A percentile compares a stretch with the other conserved stretches of the same genome.
Evolutionary conservation across 2,888 invertebrate species (phyloP).

Genomic region (Griposia aprilina): DNA sequence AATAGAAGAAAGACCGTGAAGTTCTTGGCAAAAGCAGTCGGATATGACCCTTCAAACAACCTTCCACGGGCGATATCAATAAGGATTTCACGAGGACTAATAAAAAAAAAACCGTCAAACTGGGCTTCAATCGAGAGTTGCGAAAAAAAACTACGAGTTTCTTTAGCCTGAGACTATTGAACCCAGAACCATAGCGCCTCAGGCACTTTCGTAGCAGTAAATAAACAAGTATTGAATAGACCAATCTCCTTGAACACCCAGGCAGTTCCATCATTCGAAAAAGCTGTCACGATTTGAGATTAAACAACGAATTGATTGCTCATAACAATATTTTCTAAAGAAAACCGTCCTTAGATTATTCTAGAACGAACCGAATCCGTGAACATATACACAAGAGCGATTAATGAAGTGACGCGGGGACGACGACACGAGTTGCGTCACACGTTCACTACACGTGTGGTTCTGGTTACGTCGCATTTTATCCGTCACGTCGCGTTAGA

Average conservation of each 20-base stretch:
- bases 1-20: neutral
- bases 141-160: neutral
- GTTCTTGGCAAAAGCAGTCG: neutral
- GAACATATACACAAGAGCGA: conserved; percentile 20
- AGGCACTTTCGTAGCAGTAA: neutral
- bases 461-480: conserved; percentile 33
- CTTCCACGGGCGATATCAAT: neutral
- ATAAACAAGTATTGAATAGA: neutral
- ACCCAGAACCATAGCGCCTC: neutral
- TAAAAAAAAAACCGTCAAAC: neutral
- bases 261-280: conserved; percentile 11
- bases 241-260: neutral
- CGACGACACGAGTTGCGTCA: conserved; percentile 40
- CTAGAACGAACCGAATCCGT: conserved; percentile 39
- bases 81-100: neutral
- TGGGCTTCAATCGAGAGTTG: neutral
- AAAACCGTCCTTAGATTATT: conserved; percentile 28
- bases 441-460: conserved; percentile 39
- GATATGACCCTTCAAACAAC: neutral
- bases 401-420: conserved; percentile 47
- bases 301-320: conserved; percentile 9
- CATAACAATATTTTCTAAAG: conserved; percentile 6
- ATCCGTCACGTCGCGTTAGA: conserved; percentile 34
- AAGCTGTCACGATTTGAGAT: conserved; percentile 20
- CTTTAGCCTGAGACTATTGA: neutral